These are phyloP conservation scores for Enteromius trimaculatus DNA, from an alignment of 2,797 vertebrate genomes.

Conservation along the genomic window DNA sequence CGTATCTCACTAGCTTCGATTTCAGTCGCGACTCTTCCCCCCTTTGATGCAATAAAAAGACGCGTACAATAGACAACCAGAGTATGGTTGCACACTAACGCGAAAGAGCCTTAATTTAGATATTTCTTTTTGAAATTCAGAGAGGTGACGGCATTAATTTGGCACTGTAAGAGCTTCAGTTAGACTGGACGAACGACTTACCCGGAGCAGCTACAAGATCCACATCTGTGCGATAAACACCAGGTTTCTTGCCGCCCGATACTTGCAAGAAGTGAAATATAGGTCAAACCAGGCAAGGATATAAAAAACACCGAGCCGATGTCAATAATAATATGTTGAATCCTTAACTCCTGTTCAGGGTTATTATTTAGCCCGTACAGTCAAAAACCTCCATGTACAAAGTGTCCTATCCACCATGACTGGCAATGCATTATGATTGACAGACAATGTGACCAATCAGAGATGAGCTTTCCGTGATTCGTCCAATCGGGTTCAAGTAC, in stretches of 20 bases:
- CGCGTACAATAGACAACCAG: background rate
- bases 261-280: conserved; percentile 24
- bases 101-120: background rate
- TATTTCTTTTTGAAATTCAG: background rate
- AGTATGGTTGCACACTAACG: background rate
- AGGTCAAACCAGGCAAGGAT: conserved; percentile 42
- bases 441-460: conserved; percentile 69
- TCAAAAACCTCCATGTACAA: conserved; percentile 76
- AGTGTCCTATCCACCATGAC: conserved; percentile 81
- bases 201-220: conserved; percentile 71
- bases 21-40: conserved; percentile 52
- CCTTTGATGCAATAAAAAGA: conserved; percentile 25
- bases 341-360: conserved; percentile 69
- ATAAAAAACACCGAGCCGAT: conserved; percentile 44
- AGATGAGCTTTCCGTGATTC: background rate
- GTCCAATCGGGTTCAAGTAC: conserved; percentile 68
- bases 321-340: conserved; percentile 64
- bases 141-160: background rate
- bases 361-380: conserved; percentile 80
- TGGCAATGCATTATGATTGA: conserved; percentile 73
- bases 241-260: conserved; percentile 49
- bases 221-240: conserved; percentile 76
- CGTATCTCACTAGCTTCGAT: conserved; percentile 48
- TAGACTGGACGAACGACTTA: conserved; percentile 73
- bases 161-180: conserved; percentile 45